Evolutionary conservation across 2,797 vertebrate genomes (phyloP), one percentile per base, ranked within the genome.

Genomic region (Microctenopoma lineatum): DNA sequence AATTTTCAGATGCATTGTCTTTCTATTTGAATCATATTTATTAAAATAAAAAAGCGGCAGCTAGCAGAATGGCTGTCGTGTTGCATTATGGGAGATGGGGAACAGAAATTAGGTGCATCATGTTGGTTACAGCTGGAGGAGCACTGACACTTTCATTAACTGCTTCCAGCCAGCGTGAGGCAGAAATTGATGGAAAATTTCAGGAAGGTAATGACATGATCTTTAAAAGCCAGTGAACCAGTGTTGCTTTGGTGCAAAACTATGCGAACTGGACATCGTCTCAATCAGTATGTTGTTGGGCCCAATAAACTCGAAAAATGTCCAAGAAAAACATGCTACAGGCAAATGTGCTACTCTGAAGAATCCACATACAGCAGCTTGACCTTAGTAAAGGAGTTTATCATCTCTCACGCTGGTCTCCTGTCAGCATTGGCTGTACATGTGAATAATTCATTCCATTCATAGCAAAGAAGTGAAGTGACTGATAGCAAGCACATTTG

Each of bases 371-470:
- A 51, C 18, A 59, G 51, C n/a, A 36, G 66, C 5, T 42, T 58
- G 51, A 73, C 68, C 59, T 58, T 15, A 54, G 59, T 55, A 41
- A 48, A 38, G 54, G 77, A 68, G 70, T 82, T 71, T 47, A 66
- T 77, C 66, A 79, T 46, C 38, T 36, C n/a, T 48, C 46, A 58
- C 21, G 0, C 55, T 64, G 72, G 48, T 46, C 59, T 73, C 74
- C 60, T 78, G 80, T 86, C 64, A 63, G 79, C 66, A 70, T 44
- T 69, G 80, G 80, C 71, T 55, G 71, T 45, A 41, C 55, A 38
- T 34, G 68, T 89, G 74, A 91, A 90, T 91, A 79, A 90, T 90
- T 89, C 79, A 91, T 79, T 45, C 14, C 0, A 90, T 90, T 89
- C 79, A 91, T 79, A 47, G 16, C 0, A 4, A 55, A 67, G 21